Conservation (phyloP, 2,797 vertebrate genomes). For the Macroramphosus scolopax region DNA sequence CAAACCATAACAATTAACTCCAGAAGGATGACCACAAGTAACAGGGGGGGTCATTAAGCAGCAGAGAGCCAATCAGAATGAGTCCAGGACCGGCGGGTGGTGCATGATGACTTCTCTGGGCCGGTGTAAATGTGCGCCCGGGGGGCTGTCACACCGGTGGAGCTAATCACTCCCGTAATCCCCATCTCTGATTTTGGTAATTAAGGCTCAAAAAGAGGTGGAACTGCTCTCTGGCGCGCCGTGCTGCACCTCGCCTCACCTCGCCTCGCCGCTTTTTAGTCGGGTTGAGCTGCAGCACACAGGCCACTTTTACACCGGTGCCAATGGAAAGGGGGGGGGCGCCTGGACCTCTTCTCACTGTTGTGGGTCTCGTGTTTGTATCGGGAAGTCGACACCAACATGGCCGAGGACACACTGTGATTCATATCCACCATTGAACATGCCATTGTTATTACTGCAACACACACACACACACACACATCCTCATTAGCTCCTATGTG, state of each 20-base stretch:
- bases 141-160: constrained; percentile 56
- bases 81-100: constrained; percentile 27
- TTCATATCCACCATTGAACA: no score
- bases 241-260: no score
- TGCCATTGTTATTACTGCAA: no score
- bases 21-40: constrained; percentile 19
- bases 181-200: constrained; percentile 65
- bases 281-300: constrained; percentile 22
- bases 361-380: no score
- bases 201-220: constrained; percentile 68
- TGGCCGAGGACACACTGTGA: no score
- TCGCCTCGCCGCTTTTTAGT: no score
- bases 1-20: constrained; percentile 17
- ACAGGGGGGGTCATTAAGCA: constrained; percentile 31
- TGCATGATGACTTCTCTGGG: constrained; percentile 30
- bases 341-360: no score
- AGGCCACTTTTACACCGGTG: neutral
- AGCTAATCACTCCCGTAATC: constrained; percentile 66
- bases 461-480: constrained; percentile 6
- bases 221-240: constrained; percentile 47
- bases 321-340: no score
- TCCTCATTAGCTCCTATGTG: constrained; percentile 29
- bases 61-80: constrained; percentile 33
- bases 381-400: no score
- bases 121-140: constrained; percentile 50